Base-by-base conservation (phyloP, 1,140 invertebrate species). In the Drosophila repleta region DNA sequence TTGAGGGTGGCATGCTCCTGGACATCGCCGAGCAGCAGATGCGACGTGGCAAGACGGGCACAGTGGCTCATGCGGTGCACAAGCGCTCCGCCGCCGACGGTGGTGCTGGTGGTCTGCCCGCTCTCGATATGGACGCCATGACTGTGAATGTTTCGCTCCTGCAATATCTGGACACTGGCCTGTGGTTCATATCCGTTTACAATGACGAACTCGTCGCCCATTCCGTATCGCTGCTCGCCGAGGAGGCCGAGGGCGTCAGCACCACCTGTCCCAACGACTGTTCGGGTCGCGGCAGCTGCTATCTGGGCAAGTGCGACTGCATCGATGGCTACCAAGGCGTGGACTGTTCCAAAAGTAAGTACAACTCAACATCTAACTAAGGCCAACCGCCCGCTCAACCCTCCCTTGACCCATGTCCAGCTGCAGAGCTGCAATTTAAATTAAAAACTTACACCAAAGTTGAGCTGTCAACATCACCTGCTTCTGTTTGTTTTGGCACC, bases 171-270 rank as follows among this genome's bases (percentile, higher is more conserved):
- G 97, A 98, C 90, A 96, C 96, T 11, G 98, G 98, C 5, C 94
- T 96, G 62, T 99, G 98, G 98, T 99, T 98, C 93, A 93, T 99
- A 32, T 97, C 97, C 4, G 94, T 99, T 63, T 99, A 98, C 92
- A 99, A 99, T 92, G 98, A 99, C 91, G 97, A 97, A 88, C 92
- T 97, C 7, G 94, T 96, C 72, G 94, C 96, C 17, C 96, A 98
- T 90, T 95, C 94, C 79, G 95, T 98, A 1, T 95, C 95, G 48
- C 93, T 97, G 90, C 93, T 96, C 56, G 95, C 97, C 52, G 95
- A 96, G 60, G 96, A 97, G 91, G 96, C 96, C 4, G 96, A 97
- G 92, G 96, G 96, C 15, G 95, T 98, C 4, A 96, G 96, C 56
- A 97, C 96, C 46, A 96, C 96, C 56, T 99, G 98, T 92, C 97